Conservation (phyloP, 1,140 invertebrate genomes). For the Caenorhabditis briggsae region DNA sequence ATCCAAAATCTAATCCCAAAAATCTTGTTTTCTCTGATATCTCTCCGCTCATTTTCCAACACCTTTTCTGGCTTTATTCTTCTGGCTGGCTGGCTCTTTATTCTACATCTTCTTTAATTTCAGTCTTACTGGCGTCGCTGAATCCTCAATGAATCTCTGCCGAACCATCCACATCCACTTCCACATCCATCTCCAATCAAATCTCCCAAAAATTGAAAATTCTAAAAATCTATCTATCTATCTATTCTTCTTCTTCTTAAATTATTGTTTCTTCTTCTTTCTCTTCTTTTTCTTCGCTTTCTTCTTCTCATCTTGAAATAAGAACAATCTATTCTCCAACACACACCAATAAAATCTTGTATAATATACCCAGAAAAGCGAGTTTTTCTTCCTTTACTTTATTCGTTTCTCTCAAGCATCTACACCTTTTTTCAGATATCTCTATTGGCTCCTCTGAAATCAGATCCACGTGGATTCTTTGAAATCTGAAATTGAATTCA, state of each 20-base stretch:
- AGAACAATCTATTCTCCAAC: too few species aligned
- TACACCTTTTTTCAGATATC: too few species aligned
- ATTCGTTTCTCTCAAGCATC: neutral
- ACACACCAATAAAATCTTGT: too few species aligned
- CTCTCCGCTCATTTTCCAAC: neutral
- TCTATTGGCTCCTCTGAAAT: too few species aligned
- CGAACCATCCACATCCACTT: neutral
- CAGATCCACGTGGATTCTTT: too few species aligned
- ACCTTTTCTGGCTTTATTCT: neutral
- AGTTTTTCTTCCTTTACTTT: neutral
- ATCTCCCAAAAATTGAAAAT: neutral
- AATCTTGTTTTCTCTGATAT: neutral
- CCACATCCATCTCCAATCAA: neutral
- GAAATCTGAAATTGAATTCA: too few species aligned
- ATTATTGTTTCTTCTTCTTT: neutral
- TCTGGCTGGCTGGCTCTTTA: neutral
- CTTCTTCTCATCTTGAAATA: too few species aligned
- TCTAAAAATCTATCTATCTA: conserved; percentile 10
- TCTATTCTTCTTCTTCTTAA: neutral
- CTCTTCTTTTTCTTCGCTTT: neutral
- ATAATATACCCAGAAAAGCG: too few species aligned
- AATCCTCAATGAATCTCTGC: neutral
- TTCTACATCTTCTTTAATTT: conserved; percentile 60
- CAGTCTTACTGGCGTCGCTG: conserved; percentile 72
- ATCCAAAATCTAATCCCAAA: neutral